phyloP scores from a whole-genome alignment of 2,113 vertebrate genomes.

The Centrocercus urophasianus region DNA sequence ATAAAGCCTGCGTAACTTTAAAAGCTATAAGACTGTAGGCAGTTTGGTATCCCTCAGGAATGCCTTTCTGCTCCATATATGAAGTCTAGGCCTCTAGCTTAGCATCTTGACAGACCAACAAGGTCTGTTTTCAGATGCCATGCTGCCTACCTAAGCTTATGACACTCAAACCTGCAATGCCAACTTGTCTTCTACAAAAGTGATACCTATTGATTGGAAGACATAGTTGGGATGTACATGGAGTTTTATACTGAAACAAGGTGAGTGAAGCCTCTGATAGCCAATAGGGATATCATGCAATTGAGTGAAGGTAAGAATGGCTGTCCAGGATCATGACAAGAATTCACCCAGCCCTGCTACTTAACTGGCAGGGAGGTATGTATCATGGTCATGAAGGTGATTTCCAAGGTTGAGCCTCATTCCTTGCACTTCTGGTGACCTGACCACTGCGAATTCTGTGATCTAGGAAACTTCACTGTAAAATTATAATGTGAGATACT shows the following conservation, averaged over 20 bases:
- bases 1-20: background rate
- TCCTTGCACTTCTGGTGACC: background rate
- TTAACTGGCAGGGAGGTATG: fast-evolving
- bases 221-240: background rate
- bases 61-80: background rate
- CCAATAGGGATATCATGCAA: background rate
- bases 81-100: background rate
- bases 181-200: background rate
- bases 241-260: background rate
- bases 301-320: background rate
- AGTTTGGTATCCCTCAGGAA: background rate
- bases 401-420: background rate
- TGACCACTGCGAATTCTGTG: background rate
- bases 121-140: background rate
- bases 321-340: background rate
- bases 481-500: background rate
- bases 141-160: background rate
- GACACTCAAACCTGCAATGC: background rate
- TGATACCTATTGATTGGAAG: fast-evolving
- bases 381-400: fast-evolving
- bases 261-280: background rate
- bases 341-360: background rate
- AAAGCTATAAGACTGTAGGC: background rate
- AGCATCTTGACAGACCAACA: background rate
- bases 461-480: background rate